Percentiles rank a stretch among this genome's conserved stretches.
These are phyloP conservation scores for Drosophila prostipennis DNA, from an alignment of 2,888 invertebrate genomes.

Conservation along the genomic window DNA sequence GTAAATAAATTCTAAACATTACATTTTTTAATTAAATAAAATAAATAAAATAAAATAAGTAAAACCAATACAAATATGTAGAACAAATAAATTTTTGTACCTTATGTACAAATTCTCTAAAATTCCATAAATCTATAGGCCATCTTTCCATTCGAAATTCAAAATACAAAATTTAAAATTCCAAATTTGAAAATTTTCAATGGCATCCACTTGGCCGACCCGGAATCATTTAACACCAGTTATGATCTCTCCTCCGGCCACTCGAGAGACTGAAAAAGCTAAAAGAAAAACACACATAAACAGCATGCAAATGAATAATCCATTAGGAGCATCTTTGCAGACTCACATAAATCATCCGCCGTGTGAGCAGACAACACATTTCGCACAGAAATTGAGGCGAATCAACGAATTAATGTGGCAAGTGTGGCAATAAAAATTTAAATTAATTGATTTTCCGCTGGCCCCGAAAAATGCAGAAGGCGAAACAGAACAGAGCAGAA, in stretches of 20 bases:
- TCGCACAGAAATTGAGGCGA: conserved; percentile 40
- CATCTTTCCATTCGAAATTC: no score
- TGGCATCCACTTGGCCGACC: not conserved
- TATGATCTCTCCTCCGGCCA: not conserved
- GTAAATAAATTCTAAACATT: no score
- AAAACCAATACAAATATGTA: no score
- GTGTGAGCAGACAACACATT: conserved; percentile 47
- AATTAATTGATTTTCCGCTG: conserved; percentile 68
- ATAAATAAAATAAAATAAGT: no score
- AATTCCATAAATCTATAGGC: not conserved
- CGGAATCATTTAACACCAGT: conserved; percentile 6
- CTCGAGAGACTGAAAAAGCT: not conserved
- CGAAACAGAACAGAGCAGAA: conserved; percentile 10
- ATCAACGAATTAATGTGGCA: conserved; percentile 56
- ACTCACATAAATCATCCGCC: conserved; percentile 21
- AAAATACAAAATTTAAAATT: no score
- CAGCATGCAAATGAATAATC: conserved; percentile 11
- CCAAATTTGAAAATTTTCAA: not conserved
- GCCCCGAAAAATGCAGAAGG: not conserved
- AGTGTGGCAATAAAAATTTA: conserved; percentile 62
- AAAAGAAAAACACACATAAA: not conserved
- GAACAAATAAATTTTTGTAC: not conserved
- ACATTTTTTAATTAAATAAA: no score
- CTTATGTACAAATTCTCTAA: not conserved
- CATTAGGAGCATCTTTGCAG: conserved; percentile 24